phyloP scores from a whole-genome alignment of 2,888 invertebrate genomes.

The Nasonia oneida region DNA sequence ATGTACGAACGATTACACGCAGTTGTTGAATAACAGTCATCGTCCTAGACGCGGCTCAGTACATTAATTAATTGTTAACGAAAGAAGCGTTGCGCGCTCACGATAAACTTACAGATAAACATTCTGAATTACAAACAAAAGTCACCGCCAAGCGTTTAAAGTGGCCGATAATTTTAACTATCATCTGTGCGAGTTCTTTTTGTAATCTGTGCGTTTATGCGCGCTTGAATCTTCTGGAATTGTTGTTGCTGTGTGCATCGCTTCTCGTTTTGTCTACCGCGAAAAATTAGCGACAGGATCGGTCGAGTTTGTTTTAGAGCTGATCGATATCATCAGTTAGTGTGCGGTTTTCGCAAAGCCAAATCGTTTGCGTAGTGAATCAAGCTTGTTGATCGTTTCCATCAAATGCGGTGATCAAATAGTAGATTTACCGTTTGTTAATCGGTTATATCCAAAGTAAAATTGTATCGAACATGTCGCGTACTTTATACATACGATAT shows the following conservation, averaged over 20 bases:
- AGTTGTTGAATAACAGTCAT: conserved; percentile 48
- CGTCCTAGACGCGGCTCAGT: conserved; percentile 57
- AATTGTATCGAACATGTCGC: too few relatives aligned
- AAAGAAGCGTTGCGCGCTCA: conserved; percentile 33
- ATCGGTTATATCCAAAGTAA: background rate
- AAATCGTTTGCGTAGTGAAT: conserved; percentile 15
- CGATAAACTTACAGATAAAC: conserved; percentile 17
- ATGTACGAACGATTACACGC: conserved; percentile 34
- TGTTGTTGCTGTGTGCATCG: background rate
- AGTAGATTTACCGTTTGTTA: background rate
- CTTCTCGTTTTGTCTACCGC: background rate
- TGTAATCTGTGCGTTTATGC: background rate
- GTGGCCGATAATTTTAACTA: background rate
- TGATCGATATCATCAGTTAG: conserved; percentile 5
- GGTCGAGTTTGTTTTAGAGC: background rate
- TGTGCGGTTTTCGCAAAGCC: conserved; percentile 11
- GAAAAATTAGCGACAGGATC: background rate
- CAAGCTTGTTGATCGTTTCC: background rate
- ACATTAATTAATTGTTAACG: conserved; percentile 48
- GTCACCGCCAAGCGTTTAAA: conserved; percentile 8
- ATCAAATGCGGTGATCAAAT: background rate
- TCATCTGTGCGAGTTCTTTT: background rate
- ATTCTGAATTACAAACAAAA: background rate
- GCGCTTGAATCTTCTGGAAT: conserved; percentile 30
- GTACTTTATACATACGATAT: background rate